Percentiles rank a stretch among this genome's conserved stretches.
Evolutionary conservation across 92 coral and sea anemone genomes (phyloP).

Genomic region (Porites divaricata): DNA sequence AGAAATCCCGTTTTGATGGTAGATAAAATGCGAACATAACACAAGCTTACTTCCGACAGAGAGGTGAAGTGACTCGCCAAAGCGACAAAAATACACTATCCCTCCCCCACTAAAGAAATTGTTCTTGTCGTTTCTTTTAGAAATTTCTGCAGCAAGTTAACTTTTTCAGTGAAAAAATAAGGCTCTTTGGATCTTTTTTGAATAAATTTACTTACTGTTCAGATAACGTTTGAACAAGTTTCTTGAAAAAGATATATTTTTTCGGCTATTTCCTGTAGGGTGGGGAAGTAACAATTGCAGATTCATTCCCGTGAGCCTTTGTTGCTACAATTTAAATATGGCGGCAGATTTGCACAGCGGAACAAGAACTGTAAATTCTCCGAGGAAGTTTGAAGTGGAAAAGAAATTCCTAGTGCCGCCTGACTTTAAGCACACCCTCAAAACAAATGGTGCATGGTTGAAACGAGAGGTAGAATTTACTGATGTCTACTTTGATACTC

Average conservation of each 20-base stretch:
- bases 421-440: conserved; percentile 38
- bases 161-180: not conserved
- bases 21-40: not conserved
- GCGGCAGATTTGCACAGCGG: conserved; percentile 47
- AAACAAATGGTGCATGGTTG: conserved; percentile 55
- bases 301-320: conserved; percentile 33
- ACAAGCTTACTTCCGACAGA: conserved; percentile 28
- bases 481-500: conserved; percentile 68
- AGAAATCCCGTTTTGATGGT: conserved; percentile 1
- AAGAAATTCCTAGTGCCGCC: conserved; percentile 63
- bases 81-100: conserved; percentile 20
- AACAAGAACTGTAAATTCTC: conserved; percentile 1
- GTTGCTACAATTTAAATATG: conserved; percentile 40
- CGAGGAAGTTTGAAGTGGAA: conserved; percentile 67
- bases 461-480: conserved; percentile 31
- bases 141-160: not conserved
- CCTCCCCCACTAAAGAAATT: conserved; percentile 29
- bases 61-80: conserved; percentile 13
- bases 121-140: not conserved
- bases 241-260: not conserved
- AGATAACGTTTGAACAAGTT: not conserved
- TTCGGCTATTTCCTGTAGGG: conserved; percentile 26
- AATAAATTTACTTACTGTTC: not conserved
- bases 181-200: no score
- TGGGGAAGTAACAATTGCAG: not conserved